phyloP scores from a whole-genome alignment of 2,888 invertebrate species.

The Loripinus fragilis region DNA sequence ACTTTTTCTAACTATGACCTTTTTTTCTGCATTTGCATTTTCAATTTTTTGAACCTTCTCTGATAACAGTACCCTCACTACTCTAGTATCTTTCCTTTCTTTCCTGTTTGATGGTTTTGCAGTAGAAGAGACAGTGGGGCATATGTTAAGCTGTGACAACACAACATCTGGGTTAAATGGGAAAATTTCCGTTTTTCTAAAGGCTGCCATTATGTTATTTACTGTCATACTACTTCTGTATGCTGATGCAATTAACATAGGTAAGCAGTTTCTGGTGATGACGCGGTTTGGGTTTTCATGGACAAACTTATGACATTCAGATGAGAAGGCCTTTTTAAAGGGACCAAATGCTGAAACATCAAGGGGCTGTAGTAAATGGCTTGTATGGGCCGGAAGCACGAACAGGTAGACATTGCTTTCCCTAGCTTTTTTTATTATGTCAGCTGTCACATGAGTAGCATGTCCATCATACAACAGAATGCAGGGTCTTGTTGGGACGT shows the following conservation, averaged over 20 bases:
- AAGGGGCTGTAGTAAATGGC: constrained; percentile 18
- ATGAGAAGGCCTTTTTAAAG: constrained; percentile 3
- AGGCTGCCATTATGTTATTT: background rate
- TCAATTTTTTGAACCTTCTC: background rate
- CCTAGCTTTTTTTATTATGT: constrained; percentile 26
- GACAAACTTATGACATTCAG: background rate
- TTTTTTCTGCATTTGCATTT: background rate
- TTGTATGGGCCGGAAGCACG: constrained; percentile 29
- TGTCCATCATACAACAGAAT: constrained; percentile 37
- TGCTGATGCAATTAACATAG: background rate
- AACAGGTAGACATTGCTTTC: constrained; percentile 23
- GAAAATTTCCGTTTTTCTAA: background rate
- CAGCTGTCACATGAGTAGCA: constrained; percentile 29
- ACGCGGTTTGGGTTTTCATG: too few relatives aligned
- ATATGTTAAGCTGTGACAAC: background rate
- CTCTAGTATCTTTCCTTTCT: constrained; percentile 7
- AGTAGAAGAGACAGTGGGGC: background rate
- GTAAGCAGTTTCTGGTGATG: background rate
- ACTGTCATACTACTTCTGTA: background rate
- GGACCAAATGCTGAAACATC: constrained; percentile 28
- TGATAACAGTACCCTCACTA: background rate
- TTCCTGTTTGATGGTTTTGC: background rate
- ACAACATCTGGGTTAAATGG: background rate
- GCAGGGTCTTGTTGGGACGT: constrained; percentile 29
- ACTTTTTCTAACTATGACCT: background rate